phyloP scores from a whole-genome alignment of 2,797 vertebrate genomes.

The Rhynchonycteris naso region DNA sequence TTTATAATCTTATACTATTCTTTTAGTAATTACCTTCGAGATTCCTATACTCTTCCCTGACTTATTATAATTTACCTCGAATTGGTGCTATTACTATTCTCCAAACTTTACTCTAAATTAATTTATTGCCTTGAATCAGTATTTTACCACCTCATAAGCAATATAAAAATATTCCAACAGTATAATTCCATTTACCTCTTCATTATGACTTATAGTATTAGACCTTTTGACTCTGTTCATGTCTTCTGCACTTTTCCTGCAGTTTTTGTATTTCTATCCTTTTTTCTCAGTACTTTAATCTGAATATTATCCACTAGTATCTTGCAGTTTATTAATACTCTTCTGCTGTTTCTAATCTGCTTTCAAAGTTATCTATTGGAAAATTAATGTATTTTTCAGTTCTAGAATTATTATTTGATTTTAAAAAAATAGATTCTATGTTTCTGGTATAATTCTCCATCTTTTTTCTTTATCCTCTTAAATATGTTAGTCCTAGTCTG shows the following conservation, averaged over 20 bases:
- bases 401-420: constrained; percentile 8
- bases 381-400: constrained; percentile 23
- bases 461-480: constrained; percentile 36
- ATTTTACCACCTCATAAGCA: neutral
- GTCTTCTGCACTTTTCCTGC: neutral
- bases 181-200: neutral
- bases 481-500: constrained; percentile 1
- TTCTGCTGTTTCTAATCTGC: neutral
- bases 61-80: constrained; percentile 12
- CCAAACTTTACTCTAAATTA: neutral
- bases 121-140: constrained; percentile 16
- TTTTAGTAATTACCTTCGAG: constrained; percentile 9
- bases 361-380: constrained; percentile 25
- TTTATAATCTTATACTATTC: constrained; percentile 24
- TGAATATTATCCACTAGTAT: neutral
- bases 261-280: neutral
- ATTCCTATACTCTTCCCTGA: neutral
- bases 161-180: constrained; percentile 8
- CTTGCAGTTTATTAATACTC: neutral
- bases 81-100: constrained; percentile 16
- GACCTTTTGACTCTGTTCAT: neutral
- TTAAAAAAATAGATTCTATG: neutral
- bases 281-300: neutral
- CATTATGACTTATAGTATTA: neutral
- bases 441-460: neutral